These are phyloP conservation scores for Maniola hyperantus DNA, from an alignment of 2,888 invertebrate species.

Conservation along the genomic window DNA sequence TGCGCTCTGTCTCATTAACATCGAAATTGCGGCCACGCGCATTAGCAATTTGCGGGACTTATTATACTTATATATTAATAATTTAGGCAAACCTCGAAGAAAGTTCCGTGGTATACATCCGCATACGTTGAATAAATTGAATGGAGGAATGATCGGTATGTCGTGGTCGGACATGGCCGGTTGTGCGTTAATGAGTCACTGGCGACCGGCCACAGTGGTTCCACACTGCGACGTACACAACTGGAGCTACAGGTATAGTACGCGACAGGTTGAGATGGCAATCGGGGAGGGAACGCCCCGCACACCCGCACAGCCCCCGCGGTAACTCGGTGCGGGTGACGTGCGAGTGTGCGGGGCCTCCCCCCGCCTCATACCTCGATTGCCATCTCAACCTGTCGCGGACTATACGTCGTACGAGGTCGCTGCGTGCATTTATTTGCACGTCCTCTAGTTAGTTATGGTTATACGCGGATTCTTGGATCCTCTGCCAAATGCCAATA, in stretches of 20 bases:
- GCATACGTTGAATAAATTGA: conserved; percentile 43
- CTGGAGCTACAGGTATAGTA: conserved; percentile 50
- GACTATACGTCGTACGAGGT: conserved; percentile 63
- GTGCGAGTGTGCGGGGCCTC: too few relatives aligned
- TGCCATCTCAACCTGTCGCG: too few relatives aligned
- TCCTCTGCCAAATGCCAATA: not conserved
- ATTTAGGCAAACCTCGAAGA: conserved; percentile 15
- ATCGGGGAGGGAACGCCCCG: too few relatives aligned
- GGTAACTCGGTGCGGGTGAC: too few relatives aligned
- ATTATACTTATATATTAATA: too few relatives aligned
- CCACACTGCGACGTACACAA: conserved; percentile 60
- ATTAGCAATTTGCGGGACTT: too few relatives aligned
- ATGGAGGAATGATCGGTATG: conserved; percentile 47
- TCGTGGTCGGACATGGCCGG: conserved; percentile 48
- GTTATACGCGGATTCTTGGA: conserved; percentile 66
- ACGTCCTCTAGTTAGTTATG: too few relatives aligned
- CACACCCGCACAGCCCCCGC: too few relatives aligned
- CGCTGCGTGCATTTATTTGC: conserved; percentile 56
- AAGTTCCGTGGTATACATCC: conserved; percentile 18
- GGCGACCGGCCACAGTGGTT: conserved; percentile 41
- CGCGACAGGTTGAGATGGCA: too few relatives aligned
- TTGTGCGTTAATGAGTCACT: conserved; percentile 68
- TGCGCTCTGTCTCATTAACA: too few relatives aligned
- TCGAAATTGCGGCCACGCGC: too few relatives aligned
- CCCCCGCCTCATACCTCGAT: too few relatives aligned